Evolutionary conservation across 2,797 vertebrate genomes (phyloP).

Genomic region (Myotis vivesi): DNA sequence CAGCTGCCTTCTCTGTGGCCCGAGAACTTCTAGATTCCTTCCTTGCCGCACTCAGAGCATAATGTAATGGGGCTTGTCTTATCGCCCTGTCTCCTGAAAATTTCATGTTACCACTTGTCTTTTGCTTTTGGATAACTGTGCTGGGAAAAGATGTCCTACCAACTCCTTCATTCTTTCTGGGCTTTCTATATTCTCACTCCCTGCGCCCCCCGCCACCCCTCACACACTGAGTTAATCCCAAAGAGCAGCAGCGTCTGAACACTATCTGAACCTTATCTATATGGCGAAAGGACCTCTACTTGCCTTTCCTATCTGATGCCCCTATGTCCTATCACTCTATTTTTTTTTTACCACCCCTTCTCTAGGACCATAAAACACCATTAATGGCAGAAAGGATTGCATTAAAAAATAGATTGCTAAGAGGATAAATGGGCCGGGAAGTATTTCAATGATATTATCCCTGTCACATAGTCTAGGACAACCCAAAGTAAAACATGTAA

Average conservation of each 20-base stretch:
- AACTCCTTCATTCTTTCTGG: background rate
- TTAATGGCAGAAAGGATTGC: background rate
- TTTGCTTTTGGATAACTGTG: background rate
- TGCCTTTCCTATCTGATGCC: background rate
- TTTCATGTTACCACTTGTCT: background rate
- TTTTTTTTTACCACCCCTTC: background rate
- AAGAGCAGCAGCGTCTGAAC: background rate
- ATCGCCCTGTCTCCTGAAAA: background rate
- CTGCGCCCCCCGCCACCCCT: accelerated
- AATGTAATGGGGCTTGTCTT: background rate
- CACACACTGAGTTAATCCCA: background rate
- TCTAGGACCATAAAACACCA: background rate
- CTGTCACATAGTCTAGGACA: background rate
- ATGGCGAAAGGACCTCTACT: background rate
- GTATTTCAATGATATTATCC: background rate
- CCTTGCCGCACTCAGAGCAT: background rate
- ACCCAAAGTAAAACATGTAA: background rate
- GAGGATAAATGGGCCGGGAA: background rate
- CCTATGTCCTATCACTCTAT: no score
- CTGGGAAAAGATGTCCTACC: background rate
- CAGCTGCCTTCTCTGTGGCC: background rate
- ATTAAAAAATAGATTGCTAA: background rate
- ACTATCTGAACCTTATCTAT: background rate
- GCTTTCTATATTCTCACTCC: background rate
- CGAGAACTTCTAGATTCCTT: background rate